phyloP scores from a whole-genome alignment of 2,797 vertebrate genomes.

The Cuculus canorus region DNA sequence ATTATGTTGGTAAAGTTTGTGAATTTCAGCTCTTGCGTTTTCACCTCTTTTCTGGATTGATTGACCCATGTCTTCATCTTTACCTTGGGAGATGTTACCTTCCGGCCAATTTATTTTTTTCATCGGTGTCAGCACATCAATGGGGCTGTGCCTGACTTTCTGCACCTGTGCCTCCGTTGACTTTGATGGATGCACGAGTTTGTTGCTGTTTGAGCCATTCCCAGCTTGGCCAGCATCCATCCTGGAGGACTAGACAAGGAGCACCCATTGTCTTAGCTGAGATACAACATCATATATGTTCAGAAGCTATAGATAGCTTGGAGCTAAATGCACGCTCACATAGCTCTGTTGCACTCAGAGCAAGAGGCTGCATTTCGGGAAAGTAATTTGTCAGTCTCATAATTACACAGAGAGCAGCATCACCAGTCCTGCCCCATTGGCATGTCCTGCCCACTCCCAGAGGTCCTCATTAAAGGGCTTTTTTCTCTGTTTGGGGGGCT shows the following conservation, averaged over 20 bases:
- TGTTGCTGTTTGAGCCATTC: background rate
- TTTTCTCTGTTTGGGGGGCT: background rate
- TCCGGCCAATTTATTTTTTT: background rate
- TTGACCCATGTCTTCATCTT: background rate
- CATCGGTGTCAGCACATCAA: background rate
- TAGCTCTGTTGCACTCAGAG: background rate
- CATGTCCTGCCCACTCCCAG: background rate
- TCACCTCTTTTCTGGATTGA: background rate
- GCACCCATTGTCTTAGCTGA: background rate
- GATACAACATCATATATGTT: background rate
- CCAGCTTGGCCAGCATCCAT: background rate
- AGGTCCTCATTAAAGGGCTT: background rate
- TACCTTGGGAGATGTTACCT: background rate
- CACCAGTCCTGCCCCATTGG: rapidly evolving
- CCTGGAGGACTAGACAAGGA: background rate
- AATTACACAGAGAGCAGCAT: background rate
- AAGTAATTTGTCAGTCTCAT: background rate
- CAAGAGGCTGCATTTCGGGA: background rate
- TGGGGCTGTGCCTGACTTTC: background rate
- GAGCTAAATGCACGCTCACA: background rate
- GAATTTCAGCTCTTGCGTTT: background rate
- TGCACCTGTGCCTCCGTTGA: background rate
- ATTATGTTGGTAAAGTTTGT: background rate
- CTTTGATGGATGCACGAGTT: background rate
- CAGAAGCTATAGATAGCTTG: slow-evolving; percentile 1